Evolutionary conservation across 2,888 invertebrate species (phyloP), one percentile per base, ranked within the genome.

Genomic region (Sisyra nigra): DNA sequence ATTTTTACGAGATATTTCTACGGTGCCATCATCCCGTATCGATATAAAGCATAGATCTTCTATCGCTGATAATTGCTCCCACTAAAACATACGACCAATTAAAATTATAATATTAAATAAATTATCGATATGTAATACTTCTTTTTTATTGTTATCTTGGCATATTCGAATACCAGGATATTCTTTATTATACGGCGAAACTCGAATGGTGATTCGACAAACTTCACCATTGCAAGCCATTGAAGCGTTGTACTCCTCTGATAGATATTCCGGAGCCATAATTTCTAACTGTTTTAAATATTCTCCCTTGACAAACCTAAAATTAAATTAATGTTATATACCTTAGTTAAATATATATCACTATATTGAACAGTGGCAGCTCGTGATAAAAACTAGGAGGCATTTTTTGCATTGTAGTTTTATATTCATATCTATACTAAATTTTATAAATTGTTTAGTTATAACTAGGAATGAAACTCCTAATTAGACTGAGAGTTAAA

Each of bases 41-140:
- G 84, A 85, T 51, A 91, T 65, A 56, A 80, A 86, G 56, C 84
- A 86, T 47, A 92, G 65, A 52, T 89, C 86, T 58, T 87, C 87
- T 54, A 91, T 78, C 30, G 78, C 70, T 54, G 87, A 85, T 7
- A 88, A 68, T 49, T 76, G 72, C 45, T 69, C 66, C 80, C 80
- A 82, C 80, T 82, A 57, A 17, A 68, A 58, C 57, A 17, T 37
- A 18, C 15, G 14, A 1, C 6, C 7, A 24, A 24, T 5, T 24
- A 24, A 5, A 7, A 24, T 24, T 24, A 24, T 7, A 24, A 24
- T 24, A 24, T 24, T 24, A 7, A 24, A 24, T 7, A 40, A 42
- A 52, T 24, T 3, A 24, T 7, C 3, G 24, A 24, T 24, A 5
- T 24, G n/a, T 24, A 53, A 58, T 55, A 78, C 79, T 58, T 78